Evolutionary conservation across 2,113 vertebrate species (phyloP).

Genomic region (Cairina moschata): DNA sequence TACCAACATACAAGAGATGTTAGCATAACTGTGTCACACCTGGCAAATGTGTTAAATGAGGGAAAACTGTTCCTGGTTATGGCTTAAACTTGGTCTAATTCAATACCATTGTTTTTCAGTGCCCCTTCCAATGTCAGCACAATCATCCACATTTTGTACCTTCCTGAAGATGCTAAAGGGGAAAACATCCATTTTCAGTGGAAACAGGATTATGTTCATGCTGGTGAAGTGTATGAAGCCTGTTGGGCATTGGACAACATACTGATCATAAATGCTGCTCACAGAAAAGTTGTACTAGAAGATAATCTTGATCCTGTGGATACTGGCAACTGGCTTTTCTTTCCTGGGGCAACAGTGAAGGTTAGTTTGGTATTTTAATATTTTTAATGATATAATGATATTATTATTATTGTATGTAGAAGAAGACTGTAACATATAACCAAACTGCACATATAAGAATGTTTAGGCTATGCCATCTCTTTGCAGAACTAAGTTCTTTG

Average conservation of each 20-base stretch:
- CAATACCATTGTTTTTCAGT: conserved; percentile 66
- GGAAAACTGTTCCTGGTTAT: neutral
- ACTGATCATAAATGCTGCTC: conserved; percentile 90
- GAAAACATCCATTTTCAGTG: conserved; percentile 89
- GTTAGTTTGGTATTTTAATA: conserved; percentile 70
- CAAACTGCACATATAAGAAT: neutral
- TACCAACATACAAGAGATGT: neutral
- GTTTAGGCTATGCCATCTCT: neutral
- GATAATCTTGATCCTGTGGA: conserved; percentile 93
- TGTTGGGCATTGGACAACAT: conserved; percentile 97
- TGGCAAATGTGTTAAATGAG: neutral
- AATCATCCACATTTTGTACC: conserved; percentile 91
- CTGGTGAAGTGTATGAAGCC: conserved; percentile 91
- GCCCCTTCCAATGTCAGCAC: conserved; percentile 94
- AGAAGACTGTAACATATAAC: neutral
- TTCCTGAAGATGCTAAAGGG: conserved; percentile 84
- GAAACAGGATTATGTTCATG: conserved; percentile 87
- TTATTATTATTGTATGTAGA: neutral
- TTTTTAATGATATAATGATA: neutral
- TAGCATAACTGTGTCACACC: neutral
- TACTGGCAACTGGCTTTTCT: conserved; percentile 99
- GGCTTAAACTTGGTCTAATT: conserved; percentile 15
- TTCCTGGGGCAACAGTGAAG: conserved; percentile 97
- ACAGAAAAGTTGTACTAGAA: conserved; percentile 89
- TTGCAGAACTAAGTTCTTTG: neutral